Base-by-base conservation (phyloP, 2,113 vertebrate genomes). In the Zosterops pallidus region DNA sequence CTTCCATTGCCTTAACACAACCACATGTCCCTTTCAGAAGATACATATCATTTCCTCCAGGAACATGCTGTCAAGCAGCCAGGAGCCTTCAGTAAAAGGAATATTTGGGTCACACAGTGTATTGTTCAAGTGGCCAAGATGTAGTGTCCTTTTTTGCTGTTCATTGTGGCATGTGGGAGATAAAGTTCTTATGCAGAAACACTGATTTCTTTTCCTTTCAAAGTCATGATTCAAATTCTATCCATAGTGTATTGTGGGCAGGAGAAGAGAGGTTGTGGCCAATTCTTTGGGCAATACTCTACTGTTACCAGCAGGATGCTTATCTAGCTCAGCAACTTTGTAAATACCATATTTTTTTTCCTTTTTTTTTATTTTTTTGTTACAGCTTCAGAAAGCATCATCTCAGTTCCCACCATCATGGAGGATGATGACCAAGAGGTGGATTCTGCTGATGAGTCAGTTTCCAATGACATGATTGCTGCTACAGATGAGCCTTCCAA, bases 381-480 rank as follows among this genome's bases (percentile, higher is more conserved):
- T 97, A 35, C 97, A 99, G 98, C 97, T 94, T 98, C 98, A n/a
- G 99, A 99, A 93, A 98, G 97, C 55, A 96, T 98, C 97, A 99
- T 98, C 22, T 98, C 99, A 5, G 97, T 98, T 70, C 98, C 98
- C 12, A 98, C 98, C 47, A 97, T 98, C 70, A 96, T 99, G 96
- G 99, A 99, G 31, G 99, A 99, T 0, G 99, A 99, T 5, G 99
- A 99, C 64, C 99, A 98, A 95, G 99, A 99, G 41, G 97, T 99
- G 20, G 99, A 99, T 94, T 99, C 99, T 1, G 99, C 99, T 1
- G 99, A 99, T 19, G 99, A 99, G 60, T 99, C 99, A 0, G 98
- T 99, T 78, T 97, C 98, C 50, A 99, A 99, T 6, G 99, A 99
- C 29, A 98, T 99, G 60, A 97, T 99, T 78, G 97, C 98, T 16